phyloP scores from a whole-genome alignment of 2,888 invertebrate genomes.

The Lagria hirta region DNA sequence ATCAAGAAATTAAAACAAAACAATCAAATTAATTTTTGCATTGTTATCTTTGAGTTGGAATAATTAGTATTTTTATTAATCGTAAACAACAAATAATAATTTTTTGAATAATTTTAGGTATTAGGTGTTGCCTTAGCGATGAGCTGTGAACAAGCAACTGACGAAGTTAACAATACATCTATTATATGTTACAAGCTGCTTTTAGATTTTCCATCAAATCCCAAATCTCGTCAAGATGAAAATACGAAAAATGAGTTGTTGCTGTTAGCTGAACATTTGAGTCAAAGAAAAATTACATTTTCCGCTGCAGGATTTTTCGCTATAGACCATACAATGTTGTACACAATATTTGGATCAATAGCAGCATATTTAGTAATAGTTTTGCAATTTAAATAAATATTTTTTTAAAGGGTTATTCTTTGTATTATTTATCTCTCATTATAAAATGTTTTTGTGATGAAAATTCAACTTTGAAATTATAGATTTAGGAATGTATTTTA shows the following conservation, averaged over 20 bases:
- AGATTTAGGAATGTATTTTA: too few species aligned
- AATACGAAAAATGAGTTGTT: conserved; percentile 13
- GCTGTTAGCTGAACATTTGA: conserved; percentile 20
- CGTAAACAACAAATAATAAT: too few species aligned
- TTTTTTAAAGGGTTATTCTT: too few species aligned
- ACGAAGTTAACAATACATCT: conserved; percentile 18
- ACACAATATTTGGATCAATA: conserved; percentile 21
- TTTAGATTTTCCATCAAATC: conserved; percentile 13
- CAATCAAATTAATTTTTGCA: neutral
- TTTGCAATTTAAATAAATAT: conserved; percentile 18
- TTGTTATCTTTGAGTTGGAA: too few species aligned
- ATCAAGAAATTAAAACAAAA: neutral
- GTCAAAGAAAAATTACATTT: conserved; percentile 18
- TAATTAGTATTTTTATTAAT: too few species aligned
- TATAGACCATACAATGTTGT: conserved; percentile 22
- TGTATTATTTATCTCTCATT: too few species aligned
- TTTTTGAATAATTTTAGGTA: conserved; percentile 15
- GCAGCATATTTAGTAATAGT: conserved; percentile 22
- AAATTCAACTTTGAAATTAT: too few species aligned
- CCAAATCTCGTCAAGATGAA: conserved; percentile 5
- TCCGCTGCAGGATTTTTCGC: conserved; percentile 17
- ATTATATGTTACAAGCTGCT: conserved; percentile 17
- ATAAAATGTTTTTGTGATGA: too few species aligned
- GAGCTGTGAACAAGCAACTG: conserved; percentile 10
- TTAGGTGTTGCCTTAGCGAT: conserved; percentile 21